Evolutionary conservation across 2,113 vertebrate species (phyloP).

Genomic region (Thomomys bottae): DNA sequence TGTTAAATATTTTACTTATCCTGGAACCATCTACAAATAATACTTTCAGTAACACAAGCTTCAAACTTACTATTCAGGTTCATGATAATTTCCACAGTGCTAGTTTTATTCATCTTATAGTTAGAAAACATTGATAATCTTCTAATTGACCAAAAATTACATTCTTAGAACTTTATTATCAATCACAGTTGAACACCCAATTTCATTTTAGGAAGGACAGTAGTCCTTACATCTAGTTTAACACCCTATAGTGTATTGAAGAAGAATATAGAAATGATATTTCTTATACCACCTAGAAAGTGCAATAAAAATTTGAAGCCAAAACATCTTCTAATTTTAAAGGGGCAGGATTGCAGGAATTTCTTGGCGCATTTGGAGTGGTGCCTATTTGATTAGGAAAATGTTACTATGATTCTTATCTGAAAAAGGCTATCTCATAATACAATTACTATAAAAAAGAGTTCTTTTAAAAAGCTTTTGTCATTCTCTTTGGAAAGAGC

Average conservation of each 20-base stretch:
- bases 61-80: not conserved
- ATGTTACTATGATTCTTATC: not conserved
- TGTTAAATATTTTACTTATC: not conserved
- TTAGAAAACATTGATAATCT: not conserved
- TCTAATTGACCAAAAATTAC: not conserved
- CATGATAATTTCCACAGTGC: not conserved
- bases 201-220: not conserved
- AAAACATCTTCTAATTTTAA: not conserved
- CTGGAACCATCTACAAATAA: not conserved
- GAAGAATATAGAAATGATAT: not conserved
- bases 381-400: constrained; percentile 23
- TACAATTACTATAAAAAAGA: constrained; percentile 36
- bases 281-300: not conserved
- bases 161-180: not conserved
- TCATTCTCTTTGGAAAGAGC: constrained; percentile 10
- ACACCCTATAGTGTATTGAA: not conserved
- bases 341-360: not conserved
- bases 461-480: constrained; percentile 6
- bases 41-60: not conserved
- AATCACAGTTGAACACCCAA: not conserved
- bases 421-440: not conserved
- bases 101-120: not conserved
- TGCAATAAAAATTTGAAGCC: not conserved
- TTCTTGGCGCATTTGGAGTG: not conserved
- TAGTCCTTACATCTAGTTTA: not conserved